Percentiles rank a stretch among this genome's conserved stretches.
phyloP scores from a whole-genome alignment of 2,113 vertebrate genomes.

The Anseranas semipalmata region DNA sequence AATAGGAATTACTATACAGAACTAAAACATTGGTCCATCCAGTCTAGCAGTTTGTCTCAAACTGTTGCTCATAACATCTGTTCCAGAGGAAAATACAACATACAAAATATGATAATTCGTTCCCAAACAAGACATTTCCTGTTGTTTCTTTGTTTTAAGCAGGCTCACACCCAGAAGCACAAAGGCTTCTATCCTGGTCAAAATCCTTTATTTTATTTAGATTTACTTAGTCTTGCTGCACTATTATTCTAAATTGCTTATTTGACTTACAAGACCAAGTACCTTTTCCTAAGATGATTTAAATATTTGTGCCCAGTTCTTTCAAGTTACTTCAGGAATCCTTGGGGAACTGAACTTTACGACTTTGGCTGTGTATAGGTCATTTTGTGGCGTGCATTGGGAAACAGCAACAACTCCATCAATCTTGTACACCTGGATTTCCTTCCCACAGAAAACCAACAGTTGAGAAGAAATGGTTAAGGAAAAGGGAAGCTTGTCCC shows the following conservation, averaged over 20 bases:
- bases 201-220: background rate
- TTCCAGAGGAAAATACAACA: background rate
- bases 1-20: background rate
- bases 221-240: background rate
- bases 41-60: background rate
- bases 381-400: accelerated
- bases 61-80: background rate
- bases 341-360: background rate
- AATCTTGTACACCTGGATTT: background rate
- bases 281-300: background rate
- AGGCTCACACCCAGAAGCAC: background rate
- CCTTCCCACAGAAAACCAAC: background rate
- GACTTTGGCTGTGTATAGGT: background rate
- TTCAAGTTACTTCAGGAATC: background rate
- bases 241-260: background rate
- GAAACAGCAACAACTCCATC: background rate
- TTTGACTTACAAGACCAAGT: background rate
- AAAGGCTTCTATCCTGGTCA: background rate
- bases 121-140: background rate
- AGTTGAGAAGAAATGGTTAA: background rate
- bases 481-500: background rate
- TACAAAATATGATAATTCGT: background rate
- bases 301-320: background rate
- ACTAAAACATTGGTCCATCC: background rate
- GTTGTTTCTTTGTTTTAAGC: background rate